phyloP scores from a whole-genome alignment of 2,888 invertebrate genomes.

The Lasioglossum figueresi region DNA sequence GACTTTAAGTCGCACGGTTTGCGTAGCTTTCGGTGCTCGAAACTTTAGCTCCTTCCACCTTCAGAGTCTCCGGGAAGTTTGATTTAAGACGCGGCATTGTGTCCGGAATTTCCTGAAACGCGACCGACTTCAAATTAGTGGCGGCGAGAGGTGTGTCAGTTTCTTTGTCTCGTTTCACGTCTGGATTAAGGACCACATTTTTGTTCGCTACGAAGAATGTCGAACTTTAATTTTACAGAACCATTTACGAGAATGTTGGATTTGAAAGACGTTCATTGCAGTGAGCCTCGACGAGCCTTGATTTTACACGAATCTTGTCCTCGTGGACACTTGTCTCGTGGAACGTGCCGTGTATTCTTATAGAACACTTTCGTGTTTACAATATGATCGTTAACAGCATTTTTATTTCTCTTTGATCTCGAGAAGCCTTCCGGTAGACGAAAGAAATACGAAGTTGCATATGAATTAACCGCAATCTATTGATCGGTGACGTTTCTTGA shows the following conservation, averaged over 20 bases:
- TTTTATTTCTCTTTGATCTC: not conserved
- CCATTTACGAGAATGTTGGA: no score
- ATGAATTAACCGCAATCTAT: not conserved
- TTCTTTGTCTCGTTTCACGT: not conserved
- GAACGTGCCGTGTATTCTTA: no score
- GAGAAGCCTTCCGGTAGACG: not conserved
- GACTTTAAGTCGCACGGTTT: slow-evolving; percentile 4
- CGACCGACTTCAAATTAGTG: not conserved
- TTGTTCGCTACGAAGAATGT: not conserved
- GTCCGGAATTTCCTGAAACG: not conserved
- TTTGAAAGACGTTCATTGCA: no score
- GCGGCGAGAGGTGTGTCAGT: not conserved
- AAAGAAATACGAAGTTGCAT: not conserved
- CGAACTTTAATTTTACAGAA: no score
- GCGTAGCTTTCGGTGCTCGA: not conserved
- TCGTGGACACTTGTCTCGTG: no score
- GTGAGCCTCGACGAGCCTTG: no score
- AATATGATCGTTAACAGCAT: no score
- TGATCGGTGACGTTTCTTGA: not conserved
- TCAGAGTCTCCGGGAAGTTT: not conserved
- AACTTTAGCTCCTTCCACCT: not conserved
- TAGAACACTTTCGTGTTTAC: no score
- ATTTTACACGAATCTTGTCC: no score
- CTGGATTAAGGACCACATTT: not conserved
- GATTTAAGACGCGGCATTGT: not conserved